A percentile compares a stretch with the other conserved stretches of the same genome.
These are phyloP conservation scores for Phalanger gymnotis DNA, from an alignment of 2,797 vertebrate genomes.

Conservation along the genomic window DNA sequence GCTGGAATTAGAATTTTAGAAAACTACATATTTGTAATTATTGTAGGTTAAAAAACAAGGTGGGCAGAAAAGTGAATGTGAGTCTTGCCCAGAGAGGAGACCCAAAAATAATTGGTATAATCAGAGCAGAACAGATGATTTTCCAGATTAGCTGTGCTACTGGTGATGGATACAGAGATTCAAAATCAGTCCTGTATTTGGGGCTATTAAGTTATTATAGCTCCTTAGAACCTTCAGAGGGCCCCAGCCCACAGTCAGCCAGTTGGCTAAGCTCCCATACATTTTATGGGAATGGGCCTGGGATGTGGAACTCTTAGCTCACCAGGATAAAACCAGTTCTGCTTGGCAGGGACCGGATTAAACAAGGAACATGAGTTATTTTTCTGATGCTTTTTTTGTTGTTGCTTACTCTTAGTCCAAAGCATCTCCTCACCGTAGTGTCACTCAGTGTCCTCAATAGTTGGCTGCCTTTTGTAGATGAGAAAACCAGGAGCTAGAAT, in stretches of 20 bases:
- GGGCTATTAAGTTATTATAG: slow-evolving; percentile 70
- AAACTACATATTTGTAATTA: accelerated
- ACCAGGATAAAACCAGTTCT: not conserved
- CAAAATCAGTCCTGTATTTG: slow-evolving; percentile 68
- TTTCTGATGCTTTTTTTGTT: slow-evolving; percentile 36
- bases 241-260: slow-evolving; percentile 28
- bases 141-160: slow-evolving; percentile 53
- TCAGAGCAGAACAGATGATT: slow-evolving; percentile 61
- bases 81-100: not conserved
- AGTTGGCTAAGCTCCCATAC: slow-evolving; percentile 35
- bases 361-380: not conserved
- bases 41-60: not conserved
- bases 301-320: slow-evolving; percentile 63
- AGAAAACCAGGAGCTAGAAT: not conserved
- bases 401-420: slow-evolving; percentile 26
- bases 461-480: not conserved
- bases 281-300: slow-evolving; percentile 64
- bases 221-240: slow-evolving; percentile 69
- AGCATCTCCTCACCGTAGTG: not conserved
- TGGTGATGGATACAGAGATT: slow-evolving; percentile 66
- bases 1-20: not conserved
- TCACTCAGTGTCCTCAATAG: not conserved
- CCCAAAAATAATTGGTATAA: not conserved
- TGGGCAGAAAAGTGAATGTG: not conserved
- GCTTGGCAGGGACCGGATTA: slow-evolving; percentile 20